These are phyloP conservation scores for Pemphredon lugubris DNA, from an alignment of 2,888 invertebrate species.

Conservation along the genomic window DNA sequence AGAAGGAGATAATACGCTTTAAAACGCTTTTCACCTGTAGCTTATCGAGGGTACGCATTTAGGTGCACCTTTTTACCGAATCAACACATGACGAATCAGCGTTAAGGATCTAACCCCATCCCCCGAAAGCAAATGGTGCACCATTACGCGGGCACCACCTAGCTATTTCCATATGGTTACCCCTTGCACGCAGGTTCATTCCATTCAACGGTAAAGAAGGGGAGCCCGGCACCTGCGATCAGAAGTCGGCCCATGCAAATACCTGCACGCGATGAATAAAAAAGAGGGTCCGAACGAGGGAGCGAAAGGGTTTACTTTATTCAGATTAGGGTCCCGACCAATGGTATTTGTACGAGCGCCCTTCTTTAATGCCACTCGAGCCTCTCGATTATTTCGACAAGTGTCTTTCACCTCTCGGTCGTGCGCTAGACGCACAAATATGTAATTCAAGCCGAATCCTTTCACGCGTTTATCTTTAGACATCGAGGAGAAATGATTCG, in stretches of 20 bases:
- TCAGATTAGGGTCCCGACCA: constrained; percentile 75
- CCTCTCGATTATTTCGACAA: constrained; percentile 59
- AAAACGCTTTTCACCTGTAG: constrained; percentile 52
- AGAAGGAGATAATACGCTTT: background rate
- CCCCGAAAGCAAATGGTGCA: constrained; percentile 33
- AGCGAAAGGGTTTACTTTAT: constrained; percentile 76
- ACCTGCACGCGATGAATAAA: constrained; percentile 72
- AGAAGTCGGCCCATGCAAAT: constrained; percentile 72
- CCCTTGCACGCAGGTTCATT: constrained; percentile 58
- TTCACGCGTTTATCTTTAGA: too few species aligned
- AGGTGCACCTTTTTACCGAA: constrained; percentile 38
- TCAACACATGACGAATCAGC: constrained; percentile 38
- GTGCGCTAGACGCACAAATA: constrained; percentile 28
- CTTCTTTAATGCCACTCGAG: constrained; percentile 64
- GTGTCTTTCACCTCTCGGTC: constrained; percentile 51
- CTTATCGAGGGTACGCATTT: constrained; percentile 24
- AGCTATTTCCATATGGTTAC: constrained; percentile 70
- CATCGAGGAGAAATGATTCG: too few species aligned
- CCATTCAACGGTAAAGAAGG: constrained; percentile 67
- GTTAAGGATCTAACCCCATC: constrained; percentile 48
- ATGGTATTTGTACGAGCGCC: constrained; percentile 63
- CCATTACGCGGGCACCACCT: constrained; percentile 52
- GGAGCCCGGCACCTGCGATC: constrained; percentile 69
- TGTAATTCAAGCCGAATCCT: too few species aligned
- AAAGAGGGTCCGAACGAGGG: constrained; percentile 66